These are phyloP conservation scores for Barypeithes pellucidus DNA, from an alignment of 2,888 invertebrate species.

Conservation along the genomic window DNA sequence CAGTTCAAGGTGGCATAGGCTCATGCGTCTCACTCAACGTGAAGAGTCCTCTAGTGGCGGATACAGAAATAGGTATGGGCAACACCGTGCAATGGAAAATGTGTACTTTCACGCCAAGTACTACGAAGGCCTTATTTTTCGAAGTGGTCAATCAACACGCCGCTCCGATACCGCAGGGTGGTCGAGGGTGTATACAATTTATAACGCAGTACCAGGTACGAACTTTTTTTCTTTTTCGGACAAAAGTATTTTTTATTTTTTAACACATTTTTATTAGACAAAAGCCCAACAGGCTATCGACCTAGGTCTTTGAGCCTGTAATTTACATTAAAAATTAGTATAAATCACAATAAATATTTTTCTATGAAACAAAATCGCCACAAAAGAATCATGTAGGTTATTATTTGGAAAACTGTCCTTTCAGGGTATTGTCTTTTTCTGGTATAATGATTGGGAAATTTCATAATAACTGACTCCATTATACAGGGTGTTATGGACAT, in stretches of 20 bases:
- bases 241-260: background rate
- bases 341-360: too few species aligned
- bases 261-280: too few species aligned
- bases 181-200: slow-evolving; percentile 97
- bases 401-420: too few species aligned
- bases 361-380: too few species aligned
- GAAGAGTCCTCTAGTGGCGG: slow-evolving; percentile 93
- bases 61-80: slow-evolving; percentile 98
- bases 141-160: slow-evolving; percentile 97
- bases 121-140: slow-evolving; percentile 95
- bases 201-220: slow-evolving; percentile 92
- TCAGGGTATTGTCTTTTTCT: too few species aligned
- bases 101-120: slow-evolving; percentile 93
- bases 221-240: background rate
- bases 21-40: slow-evolving; percentile 95
- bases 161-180: slow-evolving; percentile 95
- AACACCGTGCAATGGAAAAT: slow-evolving; percentile 99
- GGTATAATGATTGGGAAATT: too few species aligned
- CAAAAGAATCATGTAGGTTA: too few species aligned
- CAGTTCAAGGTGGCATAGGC: slow-evolving; percentile 95
- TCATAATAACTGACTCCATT: too few species aligned
- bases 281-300: too few species aligned
- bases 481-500: too few species aligned
- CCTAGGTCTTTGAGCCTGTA: too few species aligned
- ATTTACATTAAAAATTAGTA: too few species aligned